Base-by-base conservation (phyloP, 2,113 vertebrate species). In the Tupaia tana region DNA sequence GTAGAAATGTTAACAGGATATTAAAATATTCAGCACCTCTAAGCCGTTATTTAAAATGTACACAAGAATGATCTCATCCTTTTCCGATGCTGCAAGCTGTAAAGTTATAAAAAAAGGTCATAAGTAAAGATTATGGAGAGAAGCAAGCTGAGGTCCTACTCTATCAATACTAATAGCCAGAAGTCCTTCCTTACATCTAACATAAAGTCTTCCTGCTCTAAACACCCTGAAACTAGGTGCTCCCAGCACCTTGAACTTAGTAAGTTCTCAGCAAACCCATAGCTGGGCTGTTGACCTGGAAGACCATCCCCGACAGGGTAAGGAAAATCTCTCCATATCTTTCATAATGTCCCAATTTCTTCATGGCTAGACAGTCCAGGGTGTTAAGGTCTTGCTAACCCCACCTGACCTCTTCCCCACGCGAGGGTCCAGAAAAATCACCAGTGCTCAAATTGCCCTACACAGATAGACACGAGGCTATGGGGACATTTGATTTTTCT, bases 41-140 rank as follows among this genome's bases (percentile, higher is more conserved):
- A 64, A 89, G 54, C 52, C 58, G 91, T 67, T 84, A 81, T 90
- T 95, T 96, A 79, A 97, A 89, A 93, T 70, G 79, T 71, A 87
- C 64, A 80, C 43, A 73, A 63, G 86, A 71, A 83, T 73, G 70
- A 93, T 77, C 71, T 83, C 79, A 96, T 84, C 79, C 94, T 87
- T 84, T 18, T n/a, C 66, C 66, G 9, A 22, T 12, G n/a, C 70
- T 61, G 16, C n/a, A 79, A 77, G 58, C 71, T 71, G 14, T 34
- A 25, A 89, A 85, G 56, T 34, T n/a, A 59, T 18, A 56, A 31
- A 66, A 82, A 61, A 69, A 74, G 25, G 24, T 22, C 52, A 0
- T 52, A 83, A 77, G 81, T 61, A 61, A 69, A 66, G 66, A 90
- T 10, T 5, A 66, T 6, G 20, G 69, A 10, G 18, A 82, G 66